Conservation (phyloP, 2,888 invertebrate species). For the Mesochorus sp. region DNA sequence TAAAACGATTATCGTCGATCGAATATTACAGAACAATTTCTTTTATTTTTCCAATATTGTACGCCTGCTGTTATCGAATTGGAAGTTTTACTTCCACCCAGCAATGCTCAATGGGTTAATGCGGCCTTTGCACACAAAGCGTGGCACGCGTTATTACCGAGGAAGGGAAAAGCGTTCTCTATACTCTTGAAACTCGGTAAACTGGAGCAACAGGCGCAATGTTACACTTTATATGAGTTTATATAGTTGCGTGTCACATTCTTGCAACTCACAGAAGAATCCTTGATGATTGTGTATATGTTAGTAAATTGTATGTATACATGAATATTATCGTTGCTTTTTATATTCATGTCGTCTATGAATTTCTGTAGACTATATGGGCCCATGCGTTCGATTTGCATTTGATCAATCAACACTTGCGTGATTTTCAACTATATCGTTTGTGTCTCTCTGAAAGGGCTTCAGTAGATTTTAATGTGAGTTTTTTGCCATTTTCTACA, state of each 20-base stretch:
- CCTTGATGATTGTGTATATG: background rate
- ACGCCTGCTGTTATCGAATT: background rate
- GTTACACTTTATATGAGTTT: constrained; percentile 28
- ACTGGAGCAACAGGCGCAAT: constrained; percentile 67
- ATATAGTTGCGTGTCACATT: background rate
- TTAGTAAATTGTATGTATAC: background rate
- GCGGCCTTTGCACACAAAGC: constrained; percentile 4
- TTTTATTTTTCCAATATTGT: background rate
- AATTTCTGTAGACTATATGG: too few relatives aligned
- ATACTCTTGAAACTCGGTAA: constrained; percentile 49
- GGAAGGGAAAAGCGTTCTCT: constrained; percentile 31
- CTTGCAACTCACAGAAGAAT: constrained; percentile 41
- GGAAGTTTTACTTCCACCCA: background rate
- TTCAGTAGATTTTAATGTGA: too few relatives aligned
- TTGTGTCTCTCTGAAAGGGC: too few relatives aligned
- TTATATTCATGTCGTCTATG: too few relatives aligned
- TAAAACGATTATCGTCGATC: too few relatives aligned
- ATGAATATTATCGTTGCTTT: too few relatives aligned
- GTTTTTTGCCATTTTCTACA: too few relatives aligned
- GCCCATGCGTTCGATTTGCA: too few relatives aligned
- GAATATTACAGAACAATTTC: background rate
- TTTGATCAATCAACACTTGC: too few relatives aligned
- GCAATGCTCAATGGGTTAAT: background rate
- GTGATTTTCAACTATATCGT: too few relatives aligned
- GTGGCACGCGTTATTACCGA: constrained; percentile 35